Conservation (phyloP, 2,797 vertebrate species). For the Epinephelus awoara region DNA sequence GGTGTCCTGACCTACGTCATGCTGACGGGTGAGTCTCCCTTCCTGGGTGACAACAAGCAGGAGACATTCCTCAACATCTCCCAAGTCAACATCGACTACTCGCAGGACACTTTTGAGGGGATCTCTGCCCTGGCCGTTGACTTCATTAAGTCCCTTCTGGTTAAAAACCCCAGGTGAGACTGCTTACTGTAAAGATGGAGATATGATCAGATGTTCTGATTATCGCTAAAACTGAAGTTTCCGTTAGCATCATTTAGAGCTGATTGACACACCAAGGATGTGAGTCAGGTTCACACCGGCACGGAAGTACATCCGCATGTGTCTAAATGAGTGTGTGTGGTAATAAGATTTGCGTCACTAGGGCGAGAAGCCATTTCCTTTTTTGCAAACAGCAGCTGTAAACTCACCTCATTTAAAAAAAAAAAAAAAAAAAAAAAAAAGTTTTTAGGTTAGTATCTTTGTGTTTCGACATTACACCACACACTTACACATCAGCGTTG, state of each 20-base stretch:
- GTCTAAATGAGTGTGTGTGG: conserved; percentile 45
- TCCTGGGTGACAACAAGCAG: conserved; percentile 87
- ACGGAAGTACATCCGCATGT: conserved; percentile 43
- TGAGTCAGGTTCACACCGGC: conserved; percentile 46
- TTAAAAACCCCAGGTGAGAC: conserved; percentile 88
- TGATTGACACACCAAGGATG: conserved; percentile 46
- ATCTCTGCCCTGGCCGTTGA: conserved; percentile 86
- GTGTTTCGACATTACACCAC: not conserved
- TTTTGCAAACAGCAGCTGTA: not conserved
- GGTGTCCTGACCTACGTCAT: conserved; percentile 88
- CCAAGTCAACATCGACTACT: conserved; percentile 87
- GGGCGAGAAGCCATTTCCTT: conserved; percentile 30
- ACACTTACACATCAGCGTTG: not conserved
- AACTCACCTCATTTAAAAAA: not conserved
- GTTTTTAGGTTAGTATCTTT: not conserved
- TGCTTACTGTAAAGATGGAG: not conserved
- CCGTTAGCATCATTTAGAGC: conserved; percentile 17
- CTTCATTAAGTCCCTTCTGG: conserved; percentile 87
- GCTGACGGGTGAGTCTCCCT: conserved; percentile 89
- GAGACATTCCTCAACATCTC: conserved; percentile 91
- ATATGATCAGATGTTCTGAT: conserved; percentile 3
- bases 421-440: not conserved
- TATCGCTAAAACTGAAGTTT: not conserved
- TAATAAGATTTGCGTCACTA: conserved; percentile 59
- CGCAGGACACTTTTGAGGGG: conserved; percentile 85